Percentiles rank a stretch among this genome's conserved stretches.
These are phyloP conservation scores for Colletes gigas DNA, from an alignment of 1,140 invertebrate species.

Conservation along the genomic window DNA sequence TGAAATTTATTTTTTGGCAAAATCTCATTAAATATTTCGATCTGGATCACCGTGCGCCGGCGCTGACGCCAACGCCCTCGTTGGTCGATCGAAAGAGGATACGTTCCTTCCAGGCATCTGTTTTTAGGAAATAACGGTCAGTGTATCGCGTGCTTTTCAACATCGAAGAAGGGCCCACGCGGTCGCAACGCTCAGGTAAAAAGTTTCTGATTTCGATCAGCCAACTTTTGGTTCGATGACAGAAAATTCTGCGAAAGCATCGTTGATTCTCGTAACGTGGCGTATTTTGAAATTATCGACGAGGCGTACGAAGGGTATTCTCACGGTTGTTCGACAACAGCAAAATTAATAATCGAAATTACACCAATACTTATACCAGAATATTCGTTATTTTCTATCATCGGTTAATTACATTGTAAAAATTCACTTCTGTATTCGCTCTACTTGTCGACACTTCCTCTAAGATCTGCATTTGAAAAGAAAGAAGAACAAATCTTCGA, in stretches of 20 bases:
- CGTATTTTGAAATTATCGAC: background rate
- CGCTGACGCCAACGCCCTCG: constrained; percentile 1
- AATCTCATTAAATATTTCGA: too few species aligned
- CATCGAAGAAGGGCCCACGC: background rate
- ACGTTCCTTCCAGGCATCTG: constrained; percentile 11
- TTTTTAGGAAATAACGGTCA: constrained; percentile 32
- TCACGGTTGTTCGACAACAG: too few species aligned
- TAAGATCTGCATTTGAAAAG: background rate
- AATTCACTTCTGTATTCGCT: background rate
- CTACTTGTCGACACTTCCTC: background rate
- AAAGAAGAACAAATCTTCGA: background rate
- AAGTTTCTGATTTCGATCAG: background rate
- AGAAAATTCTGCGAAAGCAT: background rate
- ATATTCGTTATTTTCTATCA: too few species aligned
- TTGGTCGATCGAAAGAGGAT: constrained; percentile 11
- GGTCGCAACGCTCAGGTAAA: background rate
- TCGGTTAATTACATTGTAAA: too few species aligned
- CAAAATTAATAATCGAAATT: too few species aligned
- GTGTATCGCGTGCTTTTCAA: constrained; percentile 32
- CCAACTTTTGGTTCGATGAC: background rate
- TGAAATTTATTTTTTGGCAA: too few species aligned
- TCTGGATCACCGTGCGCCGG: background rate
- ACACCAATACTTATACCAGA: too few species aligned
- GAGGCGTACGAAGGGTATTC: too few species aligned
- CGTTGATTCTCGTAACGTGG: background rate